phyloP scores from a whole-genome alignment of 2,888 invertebrate genomes.

The Colletes collaris region DNA sequence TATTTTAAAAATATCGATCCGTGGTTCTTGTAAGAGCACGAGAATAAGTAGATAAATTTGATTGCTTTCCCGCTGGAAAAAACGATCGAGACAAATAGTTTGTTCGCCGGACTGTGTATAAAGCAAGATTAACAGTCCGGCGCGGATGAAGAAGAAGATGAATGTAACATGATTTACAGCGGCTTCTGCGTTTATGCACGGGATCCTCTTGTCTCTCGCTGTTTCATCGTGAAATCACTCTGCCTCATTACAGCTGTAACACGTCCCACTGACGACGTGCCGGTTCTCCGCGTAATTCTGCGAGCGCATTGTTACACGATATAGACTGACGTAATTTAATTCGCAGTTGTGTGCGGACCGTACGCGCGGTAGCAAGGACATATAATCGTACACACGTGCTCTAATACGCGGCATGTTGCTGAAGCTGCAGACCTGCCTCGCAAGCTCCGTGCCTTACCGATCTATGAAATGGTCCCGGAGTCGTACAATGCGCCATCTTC shows the following conservation, averaged over 20 bases:
- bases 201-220: conserved; percentile 43
- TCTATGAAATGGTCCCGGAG: conserved; percentile 59
- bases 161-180: conserved; percentile 45
- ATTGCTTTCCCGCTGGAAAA: conserved; percentile 6
- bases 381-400: conserved; percentile 68
- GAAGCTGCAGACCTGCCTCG: conserved; percentile 56
- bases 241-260: conserved; percentile 70
- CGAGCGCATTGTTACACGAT: conserved; percentile 70
- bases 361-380: conserved; percentile 43
- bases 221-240: conserved; percentile 62
- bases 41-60: not conserved
- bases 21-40: no score
- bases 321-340: conserved; percentile 73
- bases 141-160: conserved; percentile 34
- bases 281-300: conserved; percentile 60
- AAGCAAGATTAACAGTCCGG: conserved; percentile 25
- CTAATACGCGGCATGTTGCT: conserved; percentile 65
- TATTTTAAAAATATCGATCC: not conserved
- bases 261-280: conserved; percentile 65
- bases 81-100: conserved; percentile 29
- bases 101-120: conserved; percentile 4
- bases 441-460: conserved; percentile 56
- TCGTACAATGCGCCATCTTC: conserved; percentile 29
- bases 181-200: conserved; percentile 41
- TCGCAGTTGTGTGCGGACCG: conserved; percentile 53